Evolutionary conservation across 2,113 vertebrate species (phyloP).

Genomic region (Corythoichthys intestinalis): DNA sequence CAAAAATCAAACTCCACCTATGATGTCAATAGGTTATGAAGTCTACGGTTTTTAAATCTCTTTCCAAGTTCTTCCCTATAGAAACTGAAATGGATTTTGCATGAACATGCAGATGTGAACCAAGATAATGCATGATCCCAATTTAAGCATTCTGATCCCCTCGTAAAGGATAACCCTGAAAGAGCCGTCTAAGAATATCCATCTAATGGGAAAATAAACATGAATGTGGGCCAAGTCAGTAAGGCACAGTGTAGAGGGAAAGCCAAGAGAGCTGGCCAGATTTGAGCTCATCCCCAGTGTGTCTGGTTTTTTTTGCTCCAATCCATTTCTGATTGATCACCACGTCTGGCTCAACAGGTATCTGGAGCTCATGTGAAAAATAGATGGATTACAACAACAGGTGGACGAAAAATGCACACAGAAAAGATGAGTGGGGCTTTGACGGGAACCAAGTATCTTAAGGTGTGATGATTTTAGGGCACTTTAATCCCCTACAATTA

Average conservation of each 20-base stretch:
- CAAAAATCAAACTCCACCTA: too few relatives aligned
- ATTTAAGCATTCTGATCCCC: not conserved
- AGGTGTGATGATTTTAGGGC: not conserved
- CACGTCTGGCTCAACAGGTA: slow-evolving; percentile 21
- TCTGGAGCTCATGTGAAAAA: too few relatives aligned
- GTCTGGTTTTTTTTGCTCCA: slow-evolving; percentile 12
- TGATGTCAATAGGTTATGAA: too few relatives aligned
- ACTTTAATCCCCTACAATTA: not conserved
- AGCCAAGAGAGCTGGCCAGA: slow-evolving; percentile 16
- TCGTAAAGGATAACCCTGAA: not conserved
- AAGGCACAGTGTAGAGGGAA: slow-evolving; percentile 4
- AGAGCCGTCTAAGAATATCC: slow-evolving; percentile 20
- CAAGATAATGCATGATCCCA: not conserved
- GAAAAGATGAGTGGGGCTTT: too few relatives aligned
- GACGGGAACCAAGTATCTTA: not conserved
- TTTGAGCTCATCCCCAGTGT: slow-evolving; percentile 20
- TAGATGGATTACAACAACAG: too few relatives aligned
- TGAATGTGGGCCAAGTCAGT: slow-evolving; percentile 45
- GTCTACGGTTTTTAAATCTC: too few relatives aligned
- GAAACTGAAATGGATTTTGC: too few relatives aligned
- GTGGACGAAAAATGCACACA: too few relatives aligned
- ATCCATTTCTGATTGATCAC: slow-evolving; percentile 28
- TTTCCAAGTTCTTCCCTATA: too few relatives aligned
- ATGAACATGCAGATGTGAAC: too few relatives aligned
- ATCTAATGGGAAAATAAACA: slow-evolving; percentile 12